These are phyloP conservation scores for Eupelmus urozonus DNA, from an alignment of 2,888 invertebrate genomes.

Conservation along the genomic window DNA sequence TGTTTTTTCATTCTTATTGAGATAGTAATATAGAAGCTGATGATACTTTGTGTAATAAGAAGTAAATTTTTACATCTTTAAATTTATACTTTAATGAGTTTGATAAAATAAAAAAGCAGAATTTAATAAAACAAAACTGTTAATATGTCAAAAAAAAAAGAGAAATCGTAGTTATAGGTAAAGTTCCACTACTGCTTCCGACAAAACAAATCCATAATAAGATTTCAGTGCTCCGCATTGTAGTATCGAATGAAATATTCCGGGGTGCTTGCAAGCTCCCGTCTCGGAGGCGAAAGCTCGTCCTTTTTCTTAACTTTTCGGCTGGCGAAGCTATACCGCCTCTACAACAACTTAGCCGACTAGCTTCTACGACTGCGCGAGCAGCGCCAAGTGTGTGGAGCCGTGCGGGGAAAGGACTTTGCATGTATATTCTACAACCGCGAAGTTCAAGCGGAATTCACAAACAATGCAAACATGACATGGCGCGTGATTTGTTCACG, in stretches of 20 bases:
- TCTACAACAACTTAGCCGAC: not conserved
- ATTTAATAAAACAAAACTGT: too few species aligned
- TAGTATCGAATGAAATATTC: conserved; percentile 25
- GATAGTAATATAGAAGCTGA: too few species aligned
- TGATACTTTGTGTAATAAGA: too few species aligned
- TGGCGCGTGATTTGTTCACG: conserved; percentile 11
- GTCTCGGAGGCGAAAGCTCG: not conserved
- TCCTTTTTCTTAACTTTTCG: not conserved
- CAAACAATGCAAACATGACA: conserved; percentile 41
- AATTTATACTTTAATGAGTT: too few species aligned
- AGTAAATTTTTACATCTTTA: too few species aligned
- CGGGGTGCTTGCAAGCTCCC: not conserved
- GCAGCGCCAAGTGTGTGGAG: not conserved
- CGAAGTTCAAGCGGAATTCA: conserved; percentile 21
- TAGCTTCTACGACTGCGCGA: not conserved
- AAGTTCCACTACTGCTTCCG: too few species aligned
- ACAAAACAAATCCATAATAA: not conserved
- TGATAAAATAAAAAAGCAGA: too few species aligned
- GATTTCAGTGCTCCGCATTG: too few species aligned
- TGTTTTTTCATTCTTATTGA: too few species aligned
- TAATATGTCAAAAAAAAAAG: too few species aligned
- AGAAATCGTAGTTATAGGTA: too few species aligned
- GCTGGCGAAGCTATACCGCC: not conserved
- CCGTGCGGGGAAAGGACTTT: not conserved
- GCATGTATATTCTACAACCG: not conserved